Base-by-base conservation (phyloP, 1,140 invertebrate genomes). In the Lasioglossum albipes region DNA sequence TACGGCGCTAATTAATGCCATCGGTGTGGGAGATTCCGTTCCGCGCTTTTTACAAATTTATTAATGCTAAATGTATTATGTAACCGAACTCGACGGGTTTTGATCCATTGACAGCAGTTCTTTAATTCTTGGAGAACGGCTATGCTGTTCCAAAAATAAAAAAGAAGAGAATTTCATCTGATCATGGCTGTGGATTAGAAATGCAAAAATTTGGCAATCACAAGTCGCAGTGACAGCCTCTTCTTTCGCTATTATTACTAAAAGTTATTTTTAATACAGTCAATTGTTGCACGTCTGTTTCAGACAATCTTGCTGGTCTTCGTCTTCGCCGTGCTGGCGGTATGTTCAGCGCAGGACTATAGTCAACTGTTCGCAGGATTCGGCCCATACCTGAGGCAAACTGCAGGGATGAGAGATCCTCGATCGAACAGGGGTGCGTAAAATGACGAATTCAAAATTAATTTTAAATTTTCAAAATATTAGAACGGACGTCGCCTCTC, bases 301-400 rank as follows among this genome's bases (percentile, higher is more conserved):
- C 87, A 93, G 93, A 84, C 89, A 67, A 79, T 85, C 74, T 81
- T 93, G 88, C 81, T 92, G 82, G 83, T 69, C 49, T 84, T 90
- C 49, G 79, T 91, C 31, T 67, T 91, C 69, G 87, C 85, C 68
- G 77, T 92, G 22, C 69, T 91, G 69, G 78, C 82, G 22, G 75
- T 85, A 70, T 84, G 80, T 13, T 81, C 89, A 42, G 90, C 90
- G 7, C 92, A 93, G 79, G 87, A 89, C 68, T 93, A 92, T 70
- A 90, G 87, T 61, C 89, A 92, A 64, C 79, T 93, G 18, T 90
- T 91, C 79, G 79, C 91, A n/a, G 91, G 91, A 81, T 93, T 93
- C 76, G 90, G 87, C 27, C 87, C 90, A 4, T 91, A 92, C 72
- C 75, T 89, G 10, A 84, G 87, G 52, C 87, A 80, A 57, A 72